A percentile compares a stretch with the other conserved stretches of the same genome.
These are phyloP conservation scores for Nasonia giraulti DNA, from an alignment of 1,140 invertebrate genomes.

Conservation along the genomic window DNA sequence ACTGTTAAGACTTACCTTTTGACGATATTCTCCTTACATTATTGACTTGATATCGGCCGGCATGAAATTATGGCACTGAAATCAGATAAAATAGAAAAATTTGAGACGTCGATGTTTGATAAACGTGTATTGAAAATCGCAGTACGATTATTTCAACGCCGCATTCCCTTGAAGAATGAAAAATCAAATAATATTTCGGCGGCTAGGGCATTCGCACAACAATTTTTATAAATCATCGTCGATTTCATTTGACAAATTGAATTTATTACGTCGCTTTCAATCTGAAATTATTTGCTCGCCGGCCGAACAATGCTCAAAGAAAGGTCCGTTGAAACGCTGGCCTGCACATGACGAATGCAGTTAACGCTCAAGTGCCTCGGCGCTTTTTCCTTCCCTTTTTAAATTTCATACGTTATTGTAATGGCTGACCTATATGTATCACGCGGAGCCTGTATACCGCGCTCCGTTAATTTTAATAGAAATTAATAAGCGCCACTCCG, in stretches of 20 bases:
- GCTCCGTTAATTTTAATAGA: neutral
- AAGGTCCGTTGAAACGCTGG: neutral
- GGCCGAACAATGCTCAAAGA: neutral
- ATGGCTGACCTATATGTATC: neutral
- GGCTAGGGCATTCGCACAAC: neutral
- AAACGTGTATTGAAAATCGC: neutral
- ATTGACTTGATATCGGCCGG: neutral
- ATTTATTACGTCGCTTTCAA: neutral
- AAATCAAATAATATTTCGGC: neutral
- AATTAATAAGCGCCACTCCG: neutral
- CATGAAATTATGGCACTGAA: neutral
- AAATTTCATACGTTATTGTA: neutral
- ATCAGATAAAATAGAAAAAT: too few species aligned
- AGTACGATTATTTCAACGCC: too few species aligned
- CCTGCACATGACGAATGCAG: constrained; percentile 15
- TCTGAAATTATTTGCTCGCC: neutral
- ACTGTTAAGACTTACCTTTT: neutral
- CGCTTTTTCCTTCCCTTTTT: neutral
- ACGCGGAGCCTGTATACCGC: neutral
- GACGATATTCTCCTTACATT: too few species aligned
- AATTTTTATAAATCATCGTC: neutral
- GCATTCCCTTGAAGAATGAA: neutral
- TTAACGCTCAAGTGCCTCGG: neutral
- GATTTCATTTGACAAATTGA: neutral
- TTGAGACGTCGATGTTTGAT: too few species aligned